These are phyloP conservation scores for Ochropleura plecta DNA, from an alignment of 2,888 invertebrate species.

Conservation along the genomic window DNA sequence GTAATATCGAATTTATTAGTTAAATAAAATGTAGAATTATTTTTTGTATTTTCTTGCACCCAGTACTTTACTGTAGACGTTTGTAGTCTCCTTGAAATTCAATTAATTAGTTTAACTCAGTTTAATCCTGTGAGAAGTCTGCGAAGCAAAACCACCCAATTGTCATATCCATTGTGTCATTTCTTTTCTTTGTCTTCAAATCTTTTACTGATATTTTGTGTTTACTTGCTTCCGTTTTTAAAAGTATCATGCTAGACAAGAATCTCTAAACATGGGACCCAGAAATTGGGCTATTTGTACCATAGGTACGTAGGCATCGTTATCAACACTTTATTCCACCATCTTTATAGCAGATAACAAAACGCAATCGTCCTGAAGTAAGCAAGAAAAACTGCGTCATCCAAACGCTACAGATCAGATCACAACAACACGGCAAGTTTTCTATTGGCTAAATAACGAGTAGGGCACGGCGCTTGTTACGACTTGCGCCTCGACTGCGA, in stretches of 20 bases:
- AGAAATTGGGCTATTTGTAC: too few relatives aligned
- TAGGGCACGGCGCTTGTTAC: conserved; percentile 62
- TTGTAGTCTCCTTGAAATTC: too few relatives aligned
- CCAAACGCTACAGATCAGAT: conserved; percentile 38
- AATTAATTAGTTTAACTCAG: too few relatives aligned
- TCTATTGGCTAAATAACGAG: conserved; percentile 65
- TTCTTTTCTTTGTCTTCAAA: neutral
- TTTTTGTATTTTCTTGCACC: neutral
- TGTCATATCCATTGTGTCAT: neutral
- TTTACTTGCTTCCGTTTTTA: neutral
- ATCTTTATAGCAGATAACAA: neutral
- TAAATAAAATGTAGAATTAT: conserved; percentile 31
- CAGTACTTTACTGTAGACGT: neutral
- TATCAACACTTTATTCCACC: neutral
- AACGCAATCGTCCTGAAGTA: conserved; percentile 19
- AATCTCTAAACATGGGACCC: too few relatives aligned
- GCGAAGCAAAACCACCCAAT: too few relatives aligned
- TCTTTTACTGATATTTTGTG: neutral
- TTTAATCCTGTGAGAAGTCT: neutral
- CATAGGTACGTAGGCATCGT: too few relatives aligned
- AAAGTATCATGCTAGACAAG: neutral
- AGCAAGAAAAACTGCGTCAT: conserved; percentile 44
- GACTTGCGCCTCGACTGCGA: conserved; percentile 24
- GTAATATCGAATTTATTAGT: conserved; percentile 48
- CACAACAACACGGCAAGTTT: conserved; percentile 65